Percentiles rank a stretch among this genome's conserved stretches.
Evolutionary conservation across 2,797 vertebrate species (phyloP).

Genomic region (Melanotaenia trifasciata): DNA sequence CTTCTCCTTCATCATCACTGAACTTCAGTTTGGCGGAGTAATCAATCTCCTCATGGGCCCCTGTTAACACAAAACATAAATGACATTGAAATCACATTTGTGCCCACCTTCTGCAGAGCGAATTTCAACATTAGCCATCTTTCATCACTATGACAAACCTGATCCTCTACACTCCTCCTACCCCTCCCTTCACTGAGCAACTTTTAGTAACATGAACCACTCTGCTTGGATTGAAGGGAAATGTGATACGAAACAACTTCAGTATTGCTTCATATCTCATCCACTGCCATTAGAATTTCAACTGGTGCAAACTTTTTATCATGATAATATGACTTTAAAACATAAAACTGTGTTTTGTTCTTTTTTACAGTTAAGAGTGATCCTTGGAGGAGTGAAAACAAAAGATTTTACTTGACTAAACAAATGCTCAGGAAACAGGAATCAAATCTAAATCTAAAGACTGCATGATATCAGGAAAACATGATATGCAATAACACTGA

Average conservation of each 20-base stretch:
- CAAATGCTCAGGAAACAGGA: neutral
- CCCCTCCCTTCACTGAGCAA: neutral
- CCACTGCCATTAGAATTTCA: neutral
- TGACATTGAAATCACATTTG: conserved; percentile 8
- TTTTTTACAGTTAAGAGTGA: neutral
- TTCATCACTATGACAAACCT: conserved; percentile 17
- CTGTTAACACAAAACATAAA: conserved; percentile 65
- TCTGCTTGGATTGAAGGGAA: conserved; percentile 35
- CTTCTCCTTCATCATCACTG: conserved; percentile 94
- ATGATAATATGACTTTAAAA: neutral
- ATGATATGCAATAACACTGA: too few relatives aligned
- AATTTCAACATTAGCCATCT: conserved; percentile 18
- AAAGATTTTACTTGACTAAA: neutral
- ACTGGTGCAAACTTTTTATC: neutral
- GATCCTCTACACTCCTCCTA: neutral
- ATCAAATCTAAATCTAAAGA: neutral
- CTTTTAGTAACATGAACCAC: conserved; percentile 17
- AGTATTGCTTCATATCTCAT: conserved; percentile 19
- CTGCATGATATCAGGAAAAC: too few relatives aligned
- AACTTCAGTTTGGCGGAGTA: conserved; percentile 97
- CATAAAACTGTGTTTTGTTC: too few relatives aligned
- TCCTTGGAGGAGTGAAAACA: neutral
- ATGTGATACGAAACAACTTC: conserved; percentile 32
- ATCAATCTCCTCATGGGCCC: conserved; percentile 96
- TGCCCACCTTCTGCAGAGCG: neutral